These are phyloP conservation scores for Lutjanus erythropterus DNA, from an alignment of 2,113 vertebrate species.

Conservation along the genomic window DNA sequence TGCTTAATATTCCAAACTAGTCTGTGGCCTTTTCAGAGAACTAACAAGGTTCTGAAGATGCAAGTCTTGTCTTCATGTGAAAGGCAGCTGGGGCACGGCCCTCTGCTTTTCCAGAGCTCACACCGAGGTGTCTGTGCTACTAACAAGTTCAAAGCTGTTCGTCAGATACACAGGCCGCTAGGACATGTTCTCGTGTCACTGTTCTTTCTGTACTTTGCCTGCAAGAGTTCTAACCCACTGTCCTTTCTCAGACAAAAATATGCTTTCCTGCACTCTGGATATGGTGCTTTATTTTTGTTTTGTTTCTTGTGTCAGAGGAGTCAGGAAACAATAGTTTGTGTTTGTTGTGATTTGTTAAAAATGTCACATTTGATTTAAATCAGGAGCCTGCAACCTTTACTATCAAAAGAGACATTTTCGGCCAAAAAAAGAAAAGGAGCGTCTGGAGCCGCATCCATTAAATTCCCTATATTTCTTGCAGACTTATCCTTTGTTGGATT, in stretches of 20 bases:
- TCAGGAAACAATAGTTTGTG: not conserved
- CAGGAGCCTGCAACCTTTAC: too few species aligned
- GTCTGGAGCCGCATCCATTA: too few species aligned
- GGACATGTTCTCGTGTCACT: slow-evolving; percentile 41
- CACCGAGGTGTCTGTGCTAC: slow-evolving; percentile 59
- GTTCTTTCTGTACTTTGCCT: slow-evolving; percentile 34
- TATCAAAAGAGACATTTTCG: too few species aligned
- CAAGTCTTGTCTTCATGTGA: slow-evolving; percentile 78
- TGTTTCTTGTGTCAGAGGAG: not conserved
- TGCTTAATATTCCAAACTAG: slow-evolving; percentile 85
- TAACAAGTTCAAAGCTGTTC: slow-evolving; percentile 69
- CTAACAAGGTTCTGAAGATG: slow-evolving; percentile 82
- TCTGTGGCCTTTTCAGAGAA: slow-evolving; percentile 83
- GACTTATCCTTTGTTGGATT: too few species aligned
- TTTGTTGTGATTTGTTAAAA: not conserved
- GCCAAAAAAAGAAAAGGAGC: too few species aligned
- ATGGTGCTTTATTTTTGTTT: not conserved
- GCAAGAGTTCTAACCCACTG: not conserved
- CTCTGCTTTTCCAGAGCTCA: slow-evolving; percentile 58
- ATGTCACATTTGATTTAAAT: not conserved
- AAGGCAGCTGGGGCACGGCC: slow-evolving; percentile 71
- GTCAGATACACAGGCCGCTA: slow-evolving; percentile 27
- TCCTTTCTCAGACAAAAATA: slow-evolving; percentile 12
- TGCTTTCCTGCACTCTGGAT: not conserved
- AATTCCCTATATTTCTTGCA: too few species aligned